These are phyloP conservation scores for Sycophila sp. DNA, from an alignment of 1,140 invertebrate species.

Conservation along the genomic window DNA sequence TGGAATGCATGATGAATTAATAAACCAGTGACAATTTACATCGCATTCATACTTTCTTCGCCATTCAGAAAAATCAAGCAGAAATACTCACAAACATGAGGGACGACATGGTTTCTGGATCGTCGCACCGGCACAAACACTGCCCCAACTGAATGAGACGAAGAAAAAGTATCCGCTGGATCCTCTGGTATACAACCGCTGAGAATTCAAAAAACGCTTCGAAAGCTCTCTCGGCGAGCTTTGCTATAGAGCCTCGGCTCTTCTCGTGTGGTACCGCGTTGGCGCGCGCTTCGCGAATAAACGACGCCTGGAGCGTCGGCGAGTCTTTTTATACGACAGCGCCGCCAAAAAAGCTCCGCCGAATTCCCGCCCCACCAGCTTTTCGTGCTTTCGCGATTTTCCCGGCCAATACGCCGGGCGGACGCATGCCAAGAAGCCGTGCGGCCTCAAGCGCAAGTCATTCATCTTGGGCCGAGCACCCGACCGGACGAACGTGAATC, in stretches of 20 bases:
- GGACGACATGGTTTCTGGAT: slow-evolving; percentile 13
- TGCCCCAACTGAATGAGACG: neutral
- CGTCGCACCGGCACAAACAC: slow-evolving; percentile 19
- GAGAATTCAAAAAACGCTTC: neutral
- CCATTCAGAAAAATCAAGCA: no score
- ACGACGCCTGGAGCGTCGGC: slow-evolving; percentile 19
- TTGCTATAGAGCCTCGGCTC: neutral
- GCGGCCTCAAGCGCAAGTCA: neutral
- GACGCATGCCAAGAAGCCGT: slow-evolving; percentile 10
- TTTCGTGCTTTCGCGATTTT: slow-evolving; percentile 24
- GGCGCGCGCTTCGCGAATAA: slow-evolving; percentile 17
- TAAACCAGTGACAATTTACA: no score
- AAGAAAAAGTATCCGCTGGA: no score
- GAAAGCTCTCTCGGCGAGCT: neutral
- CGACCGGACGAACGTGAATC: slow-evolving; percentile 12
- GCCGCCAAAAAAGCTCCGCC: slow-evolving; percentile 8
- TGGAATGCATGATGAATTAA: no score
- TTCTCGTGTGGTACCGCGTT: neutral
- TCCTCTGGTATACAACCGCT: neutral
- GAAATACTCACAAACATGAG: slow-evolving; percentile 45
- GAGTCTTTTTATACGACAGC: slow-evolving; percentile 29
- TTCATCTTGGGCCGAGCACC: slow-evolving; percentile 13
- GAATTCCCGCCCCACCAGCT: neutral
- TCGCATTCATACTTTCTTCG: no score
- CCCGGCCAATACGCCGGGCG: slow-evolving; percentile 10